Conservation (phyloP, 2,113 vertebrate genomes). For the Eira barbara region DNA sequence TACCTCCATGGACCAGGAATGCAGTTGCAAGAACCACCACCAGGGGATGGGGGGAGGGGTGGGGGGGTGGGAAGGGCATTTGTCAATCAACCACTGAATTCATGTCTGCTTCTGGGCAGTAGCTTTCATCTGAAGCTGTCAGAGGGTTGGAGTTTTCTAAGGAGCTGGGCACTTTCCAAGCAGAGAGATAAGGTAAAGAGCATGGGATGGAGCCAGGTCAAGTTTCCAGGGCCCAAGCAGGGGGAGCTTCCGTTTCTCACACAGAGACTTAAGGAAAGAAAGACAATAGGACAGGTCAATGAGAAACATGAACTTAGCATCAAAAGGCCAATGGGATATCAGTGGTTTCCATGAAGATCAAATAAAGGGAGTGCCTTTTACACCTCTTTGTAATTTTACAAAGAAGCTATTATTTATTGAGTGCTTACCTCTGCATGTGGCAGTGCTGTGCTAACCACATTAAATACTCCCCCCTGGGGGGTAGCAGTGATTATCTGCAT, state of each 20-base stretch:
- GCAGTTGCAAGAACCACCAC: not conserved
- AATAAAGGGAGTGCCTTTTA: not conserved
- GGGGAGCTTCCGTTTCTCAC: not conserved
- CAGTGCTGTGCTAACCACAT: not conserved
- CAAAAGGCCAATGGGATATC: not conserved
- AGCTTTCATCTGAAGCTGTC: not conserved
- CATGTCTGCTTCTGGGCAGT: not conserved
- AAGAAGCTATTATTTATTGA: not conserved
- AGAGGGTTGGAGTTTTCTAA: not conserved
- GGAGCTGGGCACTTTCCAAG: not conserved
- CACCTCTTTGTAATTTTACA: not conserved
- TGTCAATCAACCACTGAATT: accelerated
- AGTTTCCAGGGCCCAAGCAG: not conserved
- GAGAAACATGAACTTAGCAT: not conserved
- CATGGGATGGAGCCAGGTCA: not conserved
- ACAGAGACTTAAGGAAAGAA: not conserved
- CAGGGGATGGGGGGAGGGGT: no score
- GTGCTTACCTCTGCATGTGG: not conserved
- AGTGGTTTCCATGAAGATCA: not conserved
- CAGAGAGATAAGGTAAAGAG: not conserved
- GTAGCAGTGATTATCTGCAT: not conserved
- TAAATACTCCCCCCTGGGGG: not conserved
- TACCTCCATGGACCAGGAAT: not conserved
- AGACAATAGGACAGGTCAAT: not conserved
- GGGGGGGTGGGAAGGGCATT: no score